Evolutionary conservation across 1,140 invertebrate genomes (phyloP).

Genomic region (Macrobrachium rosenbergii): DNA sequence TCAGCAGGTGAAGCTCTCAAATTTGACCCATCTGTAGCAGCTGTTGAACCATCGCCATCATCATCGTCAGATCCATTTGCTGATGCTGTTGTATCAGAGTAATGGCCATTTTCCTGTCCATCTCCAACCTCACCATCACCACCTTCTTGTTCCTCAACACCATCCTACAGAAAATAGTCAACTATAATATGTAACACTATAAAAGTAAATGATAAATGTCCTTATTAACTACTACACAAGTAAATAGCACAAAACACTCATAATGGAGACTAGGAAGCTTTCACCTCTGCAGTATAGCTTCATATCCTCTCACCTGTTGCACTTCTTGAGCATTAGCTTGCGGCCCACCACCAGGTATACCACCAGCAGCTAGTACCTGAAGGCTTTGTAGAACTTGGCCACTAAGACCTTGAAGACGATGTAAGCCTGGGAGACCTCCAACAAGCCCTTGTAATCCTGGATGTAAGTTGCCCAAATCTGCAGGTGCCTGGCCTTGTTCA

Average conservation of each 20-base stretch:
- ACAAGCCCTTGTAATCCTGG: constrained; percentile 71
- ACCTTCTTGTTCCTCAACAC: constrained; percentile 60
- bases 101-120: constrained; percentile 73
- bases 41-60: constrained; percentile 95
- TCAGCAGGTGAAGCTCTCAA: constrained; percentile 90
- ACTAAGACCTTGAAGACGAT: constrained; percentile 70
- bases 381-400: constrained; percentile 72
- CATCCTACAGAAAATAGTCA: constrained; percentile 35
- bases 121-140: constrained; percentile 65
- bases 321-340: constrained; percentile 65
- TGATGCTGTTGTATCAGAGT: constrained; percentile 85
- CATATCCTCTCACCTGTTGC: constrained; percentile 45
- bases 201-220: neutral
- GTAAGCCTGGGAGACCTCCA: constrained; percentile 70
- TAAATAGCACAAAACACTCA: neutral
- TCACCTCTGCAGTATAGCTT: neutral
- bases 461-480: constrained; percentile 66
- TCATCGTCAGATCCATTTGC: constrained; percentile 93
- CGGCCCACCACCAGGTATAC: constrained; percentile 66
- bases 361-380: constrained; percentile 65
- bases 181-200: neutral
- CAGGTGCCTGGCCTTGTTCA: constrained; percentile 72
- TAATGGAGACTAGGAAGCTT: neutral
- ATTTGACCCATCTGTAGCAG: constrained; percentile 84
- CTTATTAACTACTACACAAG: neutral